Base-by-base conservation (phyloP, 2,797 vertebrate species). In the Sparidentex hasta region DNA sequence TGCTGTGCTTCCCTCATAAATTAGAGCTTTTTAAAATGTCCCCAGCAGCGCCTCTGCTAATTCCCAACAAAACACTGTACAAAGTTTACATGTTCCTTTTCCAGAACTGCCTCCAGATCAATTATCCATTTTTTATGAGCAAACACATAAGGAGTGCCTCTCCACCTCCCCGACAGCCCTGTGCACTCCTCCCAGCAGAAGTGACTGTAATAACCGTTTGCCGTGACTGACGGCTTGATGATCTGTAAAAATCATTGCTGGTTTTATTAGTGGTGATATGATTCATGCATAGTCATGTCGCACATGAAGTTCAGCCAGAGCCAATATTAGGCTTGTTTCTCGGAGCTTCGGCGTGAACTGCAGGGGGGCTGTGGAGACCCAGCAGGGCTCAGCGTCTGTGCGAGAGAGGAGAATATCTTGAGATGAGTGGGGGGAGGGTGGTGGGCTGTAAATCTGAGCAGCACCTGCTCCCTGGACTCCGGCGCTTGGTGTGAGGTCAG, bases 401-500 rank as follows among this genome's bases (percentile, higher is more conserved):
- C 51, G 65, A 57, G 71, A 82, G 77, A 65, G 66, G 47, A 67
- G 82, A 86, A 79, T 82, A 88, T 93, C 81, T 56, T 71, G 63
- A 44, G 70, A 82, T 66, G 14, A 43, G 51, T 38, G 71, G 17
- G 20, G n/a, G 18, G 38, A 8, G 25, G 67, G 65, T 2, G 67
- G 74, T 55, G 71, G 74, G 83, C 79, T 70, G 83, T 95, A 95
- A 94, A 95, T 95, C 93, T 89, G 82, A 90, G 82, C 88, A 90
- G 90, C 94, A 95, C 94, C 95, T 95, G 95, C 92, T 93, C 87
- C 91, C 88, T 85, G 65, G 75, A 86, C 92, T 84, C 86, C 43
- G 84, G 85, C 76, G 55, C 87, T 82, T 88, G 92, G 92, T 93
- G 94, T 93, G 93, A 94, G 95, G 94, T 95, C 94, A 95, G 85